A percentile compares a stretch with the other conserved stretches of the same genome.
These are phyloP conservation scores for Centropristis striata DNA, from an alignment of 2,113 vertebrate genomes.

Conservation along the genomic window DNA sequence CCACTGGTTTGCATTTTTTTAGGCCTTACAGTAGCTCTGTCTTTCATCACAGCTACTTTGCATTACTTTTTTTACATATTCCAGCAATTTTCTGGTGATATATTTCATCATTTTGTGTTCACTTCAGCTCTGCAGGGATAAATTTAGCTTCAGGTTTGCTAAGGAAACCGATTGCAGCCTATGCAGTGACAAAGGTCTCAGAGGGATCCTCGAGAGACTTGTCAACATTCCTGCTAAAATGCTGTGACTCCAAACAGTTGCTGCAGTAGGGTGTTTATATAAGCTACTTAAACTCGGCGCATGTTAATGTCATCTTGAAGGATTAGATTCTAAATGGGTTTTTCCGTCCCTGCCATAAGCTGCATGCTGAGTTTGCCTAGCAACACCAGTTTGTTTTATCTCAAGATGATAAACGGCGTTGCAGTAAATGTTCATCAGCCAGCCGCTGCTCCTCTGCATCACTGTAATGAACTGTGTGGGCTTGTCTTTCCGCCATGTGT, in stretches of 20 bases:
- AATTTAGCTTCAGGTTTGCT: constrained; percentile 46
- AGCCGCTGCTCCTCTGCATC: constrained; percentile 42
- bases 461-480: constrained; percentile 38
- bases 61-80: constrained; percentile 1
- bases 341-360: constrained; percentile 77
- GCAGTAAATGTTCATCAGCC: constrained; percentile 45
- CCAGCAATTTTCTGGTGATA: background rate
- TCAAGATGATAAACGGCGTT: constrained; percentile 62
- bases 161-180: constrained; percentile 22
- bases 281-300: constrained; percentile 85
- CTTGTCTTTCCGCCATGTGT: constrained; percentile 1
- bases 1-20: background rate
- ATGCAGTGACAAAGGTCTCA: constrained; percentile 49
- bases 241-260: constrained; percentile 70
- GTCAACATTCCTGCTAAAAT: constrained; percentile 73
- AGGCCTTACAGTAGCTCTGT: background rate
- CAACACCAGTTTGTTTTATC: constrained; percentile 74
- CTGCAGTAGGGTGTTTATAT: constrained; percentile 76
- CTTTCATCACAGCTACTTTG: background rate
- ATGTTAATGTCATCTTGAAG: constrained; percentile 86
- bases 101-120: constrained; percentile 20
- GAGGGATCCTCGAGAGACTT: constrained; percentile 64
- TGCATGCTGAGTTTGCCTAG: constrained; percentile 70
- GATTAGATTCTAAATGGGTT: constrained; percentile 85
- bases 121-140: constrained; percentile 25